These are phyloP conservation scores for Argya squamiceps DNA, from an alignment of 2,797 vertebrate genomes.

Conservation along the genomic window DNA sequence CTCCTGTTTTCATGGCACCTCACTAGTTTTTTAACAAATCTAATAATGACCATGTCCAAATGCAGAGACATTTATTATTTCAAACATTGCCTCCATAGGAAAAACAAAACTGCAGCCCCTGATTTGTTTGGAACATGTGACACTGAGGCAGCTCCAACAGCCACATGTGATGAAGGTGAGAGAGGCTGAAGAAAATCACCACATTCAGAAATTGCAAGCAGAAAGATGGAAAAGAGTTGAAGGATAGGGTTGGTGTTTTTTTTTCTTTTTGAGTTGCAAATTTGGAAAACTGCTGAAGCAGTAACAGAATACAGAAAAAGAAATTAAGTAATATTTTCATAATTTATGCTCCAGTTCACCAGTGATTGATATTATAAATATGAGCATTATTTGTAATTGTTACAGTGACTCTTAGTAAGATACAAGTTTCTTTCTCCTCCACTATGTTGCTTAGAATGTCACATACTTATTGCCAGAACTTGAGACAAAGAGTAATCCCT, in stretches of 20 bases:
- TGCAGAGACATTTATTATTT: not conserved
- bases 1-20: not conserved
- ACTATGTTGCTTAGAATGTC: not conserved
- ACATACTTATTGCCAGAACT: not conserved
- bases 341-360: not conserved
- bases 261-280: not conserved
- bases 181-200: not conserved
- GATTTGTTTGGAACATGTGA: not conserved
- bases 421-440: not conserved
- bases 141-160: not conserved
- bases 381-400: not conserved
- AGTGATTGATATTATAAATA: not conserved
- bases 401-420: not conserved
- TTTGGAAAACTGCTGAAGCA: not conserved
- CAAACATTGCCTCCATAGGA: not conserved
- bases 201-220: not conserved
- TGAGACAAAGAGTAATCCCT: not conserved
- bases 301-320: not conserved
- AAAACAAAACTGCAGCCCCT: not conserved
- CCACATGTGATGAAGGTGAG: not conserved
- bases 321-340: not conserved
- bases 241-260: not conserved
- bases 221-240: not conserved
- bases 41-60: not conserved
- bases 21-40: accelerated